Base-by-base conservation (phyloP, 2,797 vertebrate species). In the Fistularia commersonii region DNA sequence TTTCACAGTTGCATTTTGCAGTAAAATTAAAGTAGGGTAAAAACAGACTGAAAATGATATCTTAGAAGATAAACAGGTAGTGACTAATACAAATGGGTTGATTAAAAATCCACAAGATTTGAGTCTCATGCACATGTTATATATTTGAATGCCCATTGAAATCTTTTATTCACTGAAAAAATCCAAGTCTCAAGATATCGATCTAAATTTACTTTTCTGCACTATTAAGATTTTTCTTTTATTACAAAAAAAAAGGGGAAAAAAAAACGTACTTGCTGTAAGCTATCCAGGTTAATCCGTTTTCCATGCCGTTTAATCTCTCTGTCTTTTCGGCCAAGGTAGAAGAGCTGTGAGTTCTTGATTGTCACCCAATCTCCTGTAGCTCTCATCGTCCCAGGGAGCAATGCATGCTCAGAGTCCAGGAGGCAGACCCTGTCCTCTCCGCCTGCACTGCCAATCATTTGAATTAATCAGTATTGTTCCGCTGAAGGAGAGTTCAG, bases 251-350 rank as follows among this genome's bases (percentile, higher is more conserved):
- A 36, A 45, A 11, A 0, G 1, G 3, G n/a, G 7, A 6, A 37
- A 7, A 48, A 11, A 2, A 37, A 51, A 13, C 72, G 60, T 73
- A 98, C 97, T 77, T 93, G 91, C 64, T 95, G 95, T 54, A 99
- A 44, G 41, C 76, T 73, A 64, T 94, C 93, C 62, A 86, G 68
- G 78, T 92, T 93, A 34, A 99, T 82, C 31, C 89, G 87, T 59
- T 97, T 95, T 15, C 96, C 92, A 0, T 98, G 90, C 1, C 96
- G 94, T 82, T 99, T 99, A 46, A 98, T 87, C 57, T 94, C 91
- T 46, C 90, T 88, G 85, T 99, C 97, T 69, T 88, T 93, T 7
- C 97, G 90, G 35, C 97, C 96, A 71, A 93, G 61, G 83, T 91
- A 97, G 81, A 87, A 90, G 34, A 97, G 76, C 41, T 91, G 57